Evolutionary conservation across 1,140 invertebrate genomes (phyloP).

Genomic region (Nasonia giraulti): DNA sequence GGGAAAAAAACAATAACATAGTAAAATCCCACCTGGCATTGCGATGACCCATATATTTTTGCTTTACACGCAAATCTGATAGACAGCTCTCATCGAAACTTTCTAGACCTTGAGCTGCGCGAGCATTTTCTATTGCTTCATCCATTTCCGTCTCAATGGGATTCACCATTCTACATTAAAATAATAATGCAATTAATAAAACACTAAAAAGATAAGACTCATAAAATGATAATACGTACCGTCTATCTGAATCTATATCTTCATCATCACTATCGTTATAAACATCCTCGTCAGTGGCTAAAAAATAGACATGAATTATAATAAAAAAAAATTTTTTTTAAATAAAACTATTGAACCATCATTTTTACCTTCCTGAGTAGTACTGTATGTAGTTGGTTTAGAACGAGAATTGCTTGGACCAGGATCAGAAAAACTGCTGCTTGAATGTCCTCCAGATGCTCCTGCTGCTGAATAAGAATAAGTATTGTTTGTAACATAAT

Average conservation of each 20-base stretch:
- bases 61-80: conserved; percentile 76
- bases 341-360: conserved; percentile 21
- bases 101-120: conserved; percentile 57
- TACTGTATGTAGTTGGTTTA: conserved; percentile 56
- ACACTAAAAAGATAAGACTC: neutral
- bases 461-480: conserved; percentile 50
- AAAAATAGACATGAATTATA: conserved; percentile 43
- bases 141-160: conserved; percentile 68
- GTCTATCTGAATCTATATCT: conserved; percentile 62
- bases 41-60: conserved; percentile 87
- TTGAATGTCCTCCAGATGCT: conserved; percentile 57
- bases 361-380: conserved; percentile 63
- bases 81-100: conserved; percentile 60
- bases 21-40: conserved; percentile 81
- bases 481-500: neutral
- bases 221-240: conserved; percentile 54
- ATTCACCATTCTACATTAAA: conserved; percentile 60
- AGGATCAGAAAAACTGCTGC: conserved; percentile 53
- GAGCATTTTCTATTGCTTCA: conserved; percentile 63
- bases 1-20: conserved; percentile 22
- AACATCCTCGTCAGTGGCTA: conserved; percentile 68
- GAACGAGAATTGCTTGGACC: conserved; percentile 62
- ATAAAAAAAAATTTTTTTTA: neutral
- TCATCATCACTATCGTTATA: conserved; percentile 72
- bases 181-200: neutral